A percentile compares a stretch with the other conserved stretches of the same genome.
These are phyloP conservation scores for Silurus lanzhouensis DNA, from an alignment of 2,797 vertebrate genomes.

Conservation along the genomic window DNA sequence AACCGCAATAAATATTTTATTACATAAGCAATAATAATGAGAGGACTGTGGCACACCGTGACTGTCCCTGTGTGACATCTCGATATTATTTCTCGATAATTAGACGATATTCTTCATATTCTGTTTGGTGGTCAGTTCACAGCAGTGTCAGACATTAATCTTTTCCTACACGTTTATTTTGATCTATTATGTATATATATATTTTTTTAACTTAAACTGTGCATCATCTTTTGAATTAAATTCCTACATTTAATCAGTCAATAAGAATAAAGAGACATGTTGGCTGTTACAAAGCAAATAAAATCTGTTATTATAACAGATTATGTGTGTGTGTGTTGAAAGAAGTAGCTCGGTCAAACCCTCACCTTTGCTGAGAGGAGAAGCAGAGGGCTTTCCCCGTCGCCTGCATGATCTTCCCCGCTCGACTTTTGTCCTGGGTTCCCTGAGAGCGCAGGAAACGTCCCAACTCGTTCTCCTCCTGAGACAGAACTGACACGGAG, in stretches of 20 bases:
- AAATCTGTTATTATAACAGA: no score
- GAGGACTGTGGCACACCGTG: neutral
- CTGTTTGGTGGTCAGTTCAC: no score
- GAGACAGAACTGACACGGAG: constrained; percentile 82
- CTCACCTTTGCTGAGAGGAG: constrained; percentile 96
- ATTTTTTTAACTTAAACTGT: no score
- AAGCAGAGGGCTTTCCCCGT: constrained; percentile 97
- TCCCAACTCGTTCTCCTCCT: constrained; percentile 97
- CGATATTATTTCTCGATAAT: no score
- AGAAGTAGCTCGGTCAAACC: neutral
- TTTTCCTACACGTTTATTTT: no score
- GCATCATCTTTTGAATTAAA: no score
- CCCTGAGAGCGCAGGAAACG: constrained; percentile 95
- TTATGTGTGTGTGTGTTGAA: neutral
- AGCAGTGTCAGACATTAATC: no score
- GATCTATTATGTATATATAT: no score
- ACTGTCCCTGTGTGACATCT: neutral
- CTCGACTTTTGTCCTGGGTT: constrained; percentile 92
- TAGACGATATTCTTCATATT: no score
- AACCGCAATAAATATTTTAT: neutral
- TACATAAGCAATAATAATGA: neutral
- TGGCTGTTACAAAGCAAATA: no score
- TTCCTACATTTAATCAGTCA: no score
- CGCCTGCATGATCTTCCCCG: constrained; percentile 99
- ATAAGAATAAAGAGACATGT: no score